phyloP scores from a whole-genome alignment of 2,888 invertebrate species.

The Lasioglossum villosulum region DNA sequence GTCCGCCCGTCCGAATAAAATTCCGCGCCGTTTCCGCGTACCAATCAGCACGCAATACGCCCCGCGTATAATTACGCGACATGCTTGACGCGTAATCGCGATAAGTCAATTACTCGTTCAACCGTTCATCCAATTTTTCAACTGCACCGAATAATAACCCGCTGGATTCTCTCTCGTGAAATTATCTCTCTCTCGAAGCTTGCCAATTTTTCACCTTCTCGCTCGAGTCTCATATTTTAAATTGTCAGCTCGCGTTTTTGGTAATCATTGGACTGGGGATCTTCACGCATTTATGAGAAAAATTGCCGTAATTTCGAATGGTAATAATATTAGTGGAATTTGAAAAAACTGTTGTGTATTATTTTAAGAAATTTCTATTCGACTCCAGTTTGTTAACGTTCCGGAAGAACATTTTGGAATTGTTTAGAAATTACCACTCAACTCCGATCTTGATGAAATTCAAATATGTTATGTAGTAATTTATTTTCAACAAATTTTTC shows the following conservation, averaged over 20 bases:
- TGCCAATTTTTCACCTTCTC: not conserved
- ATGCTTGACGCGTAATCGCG: not conserved
- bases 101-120: not conserved
- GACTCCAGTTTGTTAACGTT: too few species aligned
- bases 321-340: too few species aligned
- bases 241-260: not conserved
- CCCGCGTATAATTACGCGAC: not conserved
- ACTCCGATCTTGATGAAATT: too few species aligned
- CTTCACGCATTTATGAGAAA: too few species aligned
- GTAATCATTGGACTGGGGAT: not conserved
- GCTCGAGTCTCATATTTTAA: not conserved
- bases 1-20: not conserved
- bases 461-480: too few species aligned
- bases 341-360: too few species aligned
- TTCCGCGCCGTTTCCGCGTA: not conserved
- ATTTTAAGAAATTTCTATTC: too few species aligned
- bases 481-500: too few species aligned
- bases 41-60: not conserved
- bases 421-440: too few species aligned
- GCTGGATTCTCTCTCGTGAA: not conserved
- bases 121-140: not conserved
- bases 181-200: not conserved
- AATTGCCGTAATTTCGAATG: too few species aligned
- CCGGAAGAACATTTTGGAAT: too few species aligned
- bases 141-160: not conserved